Evolutionary conservation across 2,113 vertebrate genomes (phyloP).

Genomic region (Callionymus lyra): DNA sequence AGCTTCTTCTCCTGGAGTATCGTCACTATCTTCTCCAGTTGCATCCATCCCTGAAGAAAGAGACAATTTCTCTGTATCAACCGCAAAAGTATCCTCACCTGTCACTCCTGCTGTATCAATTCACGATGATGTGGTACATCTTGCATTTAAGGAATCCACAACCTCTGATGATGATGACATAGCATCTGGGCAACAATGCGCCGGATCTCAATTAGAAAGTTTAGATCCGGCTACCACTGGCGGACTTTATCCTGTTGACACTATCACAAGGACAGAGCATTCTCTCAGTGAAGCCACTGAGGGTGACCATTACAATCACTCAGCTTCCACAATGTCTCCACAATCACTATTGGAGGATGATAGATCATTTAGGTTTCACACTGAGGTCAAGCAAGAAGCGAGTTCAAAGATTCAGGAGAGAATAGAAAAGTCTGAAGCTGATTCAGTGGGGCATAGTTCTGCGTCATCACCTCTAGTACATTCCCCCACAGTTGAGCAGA

Average conservation of each 20-base stretch:
- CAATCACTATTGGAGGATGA: constrained; percentile 86
- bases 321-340: constrained; percentile 87
- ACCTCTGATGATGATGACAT: constrained; percentile 87
- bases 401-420: constrained; percentile 27
- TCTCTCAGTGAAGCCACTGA: constrained; percentile 85
- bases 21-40: constrained; percentile 72
- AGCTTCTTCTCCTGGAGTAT: constrained; percentile 49
- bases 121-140: constrained; percentile 79
- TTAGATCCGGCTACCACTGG: constrained; percentile 85
- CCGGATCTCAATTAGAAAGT: constrained; percentile 66
- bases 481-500: constrained; percentile 81
- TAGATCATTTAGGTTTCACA: constrained; percentile 65
- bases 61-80: constrained; percentile 44
- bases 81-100: constrained; percentile 68
- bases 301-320: constrained; percentile 80
- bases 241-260: constrained; percentile 65
- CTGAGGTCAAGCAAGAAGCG: constrained; percentile 31
- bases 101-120: constrained; percentile 77
- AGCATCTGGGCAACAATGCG: constrained; percentile 79
- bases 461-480: constrained; percentile 73
- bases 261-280: constrained; percentile 64
- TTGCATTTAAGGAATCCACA: constrained; percentile 77
- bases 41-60: constrained; percentile 79
- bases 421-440: constrained; percentile 40
- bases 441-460: constrained; percentile 51